A percentile compares a stretch with the other conserved stretches of the same genome.
Conservation (phyloP, 2,113 vertebrate species). For the Ginglymostoma cirratum region DNA sequence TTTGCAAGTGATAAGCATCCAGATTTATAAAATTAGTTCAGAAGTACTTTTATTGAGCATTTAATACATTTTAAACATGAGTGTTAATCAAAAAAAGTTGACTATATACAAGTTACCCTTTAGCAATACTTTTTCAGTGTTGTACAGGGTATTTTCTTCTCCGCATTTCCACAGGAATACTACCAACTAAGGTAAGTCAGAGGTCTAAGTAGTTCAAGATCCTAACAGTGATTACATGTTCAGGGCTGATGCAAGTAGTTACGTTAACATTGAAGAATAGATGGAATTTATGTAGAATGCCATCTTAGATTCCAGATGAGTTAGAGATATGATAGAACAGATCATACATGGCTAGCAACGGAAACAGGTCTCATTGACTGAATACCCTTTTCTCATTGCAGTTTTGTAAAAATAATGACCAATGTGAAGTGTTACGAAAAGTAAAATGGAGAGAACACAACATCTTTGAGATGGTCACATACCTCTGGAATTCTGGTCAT, state of each 20-base stretch:
- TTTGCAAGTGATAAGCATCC: neutral
- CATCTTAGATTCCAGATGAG: neutral
- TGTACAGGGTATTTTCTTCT: neutral
- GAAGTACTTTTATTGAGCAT: neutral
- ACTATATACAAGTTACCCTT: neutral
- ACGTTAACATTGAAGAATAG: neutral
- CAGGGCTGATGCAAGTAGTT: neutral
- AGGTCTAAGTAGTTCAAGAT: neutral
- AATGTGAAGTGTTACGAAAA: slow-evolving; percentile 39
- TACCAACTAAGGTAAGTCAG: neutral
- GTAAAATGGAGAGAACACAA: slow-evolving; percentile 40
- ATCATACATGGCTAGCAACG: neutral
- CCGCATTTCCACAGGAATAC: neutral
- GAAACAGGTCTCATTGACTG: neutral
- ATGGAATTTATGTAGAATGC: too few species aligned
- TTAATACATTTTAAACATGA: neutral
- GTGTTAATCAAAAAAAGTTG: neutral
- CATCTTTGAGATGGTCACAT: slow-evolving; percentile 39
- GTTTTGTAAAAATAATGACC: neutral
- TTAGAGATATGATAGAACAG: neutral
- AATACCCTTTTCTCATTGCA: neutral
- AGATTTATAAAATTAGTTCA: neutral
- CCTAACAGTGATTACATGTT: neutral
- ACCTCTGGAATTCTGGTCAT: slow-evolving; percentile 83
- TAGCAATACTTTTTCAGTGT: neutral